Evolutionary conservation across 2,888 invertebrate species (phyloP).

Genomic region (Andrena trimmerana): DNA sequence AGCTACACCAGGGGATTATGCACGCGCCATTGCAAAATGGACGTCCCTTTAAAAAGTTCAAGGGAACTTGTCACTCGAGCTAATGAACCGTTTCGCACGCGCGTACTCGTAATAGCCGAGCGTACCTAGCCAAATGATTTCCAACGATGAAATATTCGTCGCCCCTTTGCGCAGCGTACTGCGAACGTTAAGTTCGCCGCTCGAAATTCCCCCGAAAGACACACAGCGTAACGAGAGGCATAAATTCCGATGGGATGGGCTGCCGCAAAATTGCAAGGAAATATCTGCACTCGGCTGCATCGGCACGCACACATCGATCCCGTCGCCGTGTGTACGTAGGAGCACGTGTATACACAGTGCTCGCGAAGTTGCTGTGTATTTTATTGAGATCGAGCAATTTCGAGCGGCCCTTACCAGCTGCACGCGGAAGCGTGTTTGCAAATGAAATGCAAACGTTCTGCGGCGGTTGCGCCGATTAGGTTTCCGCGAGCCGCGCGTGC

Average conservation of each 20-base stretch:
- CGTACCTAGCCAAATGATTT: conserved; percentile 13
- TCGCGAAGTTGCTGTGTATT: conserved; percentile 23
- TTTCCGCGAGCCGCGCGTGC: conserved; percentile 22
- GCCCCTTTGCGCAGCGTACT: conserved; percentile 11
- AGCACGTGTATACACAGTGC: conserved; percentile 10
- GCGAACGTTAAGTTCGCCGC: conserved; percentile 36
- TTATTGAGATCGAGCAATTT: conserved; percentile 55
- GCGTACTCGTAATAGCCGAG: not conserved
- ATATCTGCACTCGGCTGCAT: conserved; percentile 32
- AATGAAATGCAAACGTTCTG: conserved; percentile 13
- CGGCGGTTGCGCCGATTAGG: conserved; percentile 29
- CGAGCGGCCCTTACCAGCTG: conserved; percentile 31
- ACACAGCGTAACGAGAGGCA: conserved; percentile 41
- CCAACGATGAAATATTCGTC: conserved; percentile 19
- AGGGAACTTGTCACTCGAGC: not conserved
- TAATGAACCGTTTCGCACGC: not conserved
- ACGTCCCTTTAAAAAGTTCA: not conserved
- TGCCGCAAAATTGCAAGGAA: conserved; percentile 45
- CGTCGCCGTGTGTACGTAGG: conserved; percentile 4
- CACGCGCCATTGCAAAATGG: not conserved
- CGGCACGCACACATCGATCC: conserved; percentile 10
- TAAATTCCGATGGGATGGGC: conserved; percentile 39
- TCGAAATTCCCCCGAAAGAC: conserved; percentile 27
- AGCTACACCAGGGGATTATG: not conserved
- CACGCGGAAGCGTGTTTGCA: conserved; percentile 43